Evolutionary conservation across 2,888 invertebrate genomes (phyloP).

Genomic region (Lycophotia porphyrea): DNA sequence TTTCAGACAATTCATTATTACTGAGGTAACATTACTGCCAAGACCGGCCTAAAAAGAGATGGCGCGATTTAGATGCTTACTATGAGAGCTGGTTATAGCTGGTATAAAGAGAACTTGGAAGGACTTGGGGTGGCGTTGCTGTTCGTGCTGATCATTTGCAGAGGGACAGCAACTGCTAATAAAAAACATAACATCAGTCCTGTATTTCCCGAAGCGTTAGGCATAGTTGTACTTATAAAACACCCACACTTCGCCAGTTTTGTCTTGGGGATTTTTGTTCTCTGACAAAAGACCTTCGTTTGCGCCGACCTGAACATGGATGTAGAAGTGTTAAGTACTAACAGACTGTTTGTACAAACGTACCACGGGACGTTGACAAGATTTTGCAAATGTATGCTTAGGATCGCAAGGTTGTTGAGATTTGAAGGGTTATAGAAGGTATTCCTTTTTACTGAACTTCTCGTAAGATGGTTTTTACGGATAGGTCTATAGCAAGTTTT

Average conservation of each 20-base stretch:
- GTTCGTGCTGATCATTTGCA: not conserved
- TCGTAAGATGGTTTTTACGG: not conserved
- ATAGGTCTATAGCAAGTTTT: not conserved
- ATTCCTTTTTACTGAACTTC: not conserved
- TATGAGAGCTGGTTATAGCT: not conserved
- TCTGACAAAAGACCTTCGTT: not conserved
- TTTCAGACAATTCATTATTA: not conserved
- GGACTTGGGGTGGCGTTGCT: not conserved
- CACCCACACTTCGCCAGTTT: not conserved
- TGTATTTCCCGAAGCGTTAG: not conserved
- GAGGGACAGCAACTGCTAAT: not conserved
- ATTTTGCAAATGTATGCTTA: conserved; percentile 6
- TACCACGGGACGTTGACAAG: conserved; percentile 2
- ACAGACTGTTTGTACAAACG: conserved; percentile 1
- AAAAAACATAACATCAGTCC: not conserved
- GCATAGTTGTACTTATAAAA: not conserved
- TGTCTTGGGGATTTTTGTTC: not conserved
- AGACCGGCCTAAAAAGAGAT: not conserved
- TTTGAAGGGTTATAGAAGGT: not conserved
- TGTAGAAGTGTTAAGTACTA: conserved; percentile 3
- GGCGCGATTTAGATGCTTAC: not conserved
- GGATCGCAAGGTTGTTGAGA: not conserved
- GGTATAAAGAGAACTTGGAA: not conserved
- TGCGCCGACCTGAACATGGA: not conserved
- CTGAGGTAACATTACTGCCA: not conserved